A percentile compares a stretch with the other conserved stretches of the same genome.
phyloP scores from a whole-genome alignment of 2,797 vertebrate species.

The Lepilemur ruficaudatus region DNA sequence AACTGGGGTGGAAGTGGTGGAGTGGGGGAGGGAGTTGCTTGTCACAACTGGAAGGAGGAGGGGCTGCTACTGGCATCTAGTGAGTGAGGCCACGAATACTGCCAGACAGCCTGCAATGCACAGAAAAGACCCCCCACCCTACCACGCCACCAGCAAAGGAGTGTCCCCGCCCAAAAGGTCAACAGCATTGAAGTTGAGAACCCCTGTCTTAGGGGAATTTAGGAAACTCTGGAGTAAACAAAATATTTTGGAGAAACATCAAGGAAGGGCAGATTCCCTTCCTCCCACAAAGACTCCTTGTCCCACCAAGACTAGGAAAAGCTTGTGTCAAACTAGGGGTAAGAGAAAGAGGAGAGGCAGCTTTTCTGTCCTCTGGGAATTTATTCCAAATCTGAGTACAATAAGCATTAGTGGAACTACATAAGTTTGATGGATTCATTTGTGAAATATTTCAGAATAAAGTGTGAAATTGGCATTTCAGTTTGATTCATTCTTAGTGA shows the following conservation, averaged over 20 bases:
- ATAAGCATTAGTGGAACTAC: not conserved
- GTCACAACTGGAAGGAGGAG: no score
- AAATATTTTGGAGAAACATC: constrained; percentile 15
- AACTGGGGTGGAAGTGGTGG: no score
- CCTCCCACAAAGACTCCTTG: not conserved
- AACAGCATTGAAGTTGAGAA: not conserved
- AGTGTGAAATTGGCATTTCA: not conserved
- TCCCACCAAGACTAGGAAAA: not conserved
- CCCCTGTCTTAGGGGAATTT: not conserved
- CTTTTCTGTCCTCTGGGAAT: not conserved
- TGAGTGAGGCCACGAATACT: no score
- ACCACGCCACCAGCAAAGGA: not conserved
- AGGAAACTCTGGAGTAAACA: not conserved
- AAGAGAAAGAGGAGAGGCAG: not conserved
- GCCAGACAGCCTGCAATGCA: no score
- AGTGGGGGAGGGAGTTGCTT: not conserved
- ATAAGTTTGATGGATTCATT: not conserved
- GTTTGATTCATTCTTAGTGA: not conserved
- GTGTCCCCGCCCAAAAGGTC: not conserved
- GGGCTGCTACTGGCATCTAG: not conserved
- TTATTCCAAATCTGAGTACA: not conserved
- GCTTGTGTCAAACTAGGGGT: not conserved
- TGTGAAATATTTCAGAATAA: constrained; percentile 11
- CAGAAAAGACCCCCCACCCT: not conserved
- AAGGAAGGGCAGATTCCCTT: not conserved